Conservation (phyloP, 92 coral and sea anemone genomes). For the Blastomussa wellsi region DNA sequence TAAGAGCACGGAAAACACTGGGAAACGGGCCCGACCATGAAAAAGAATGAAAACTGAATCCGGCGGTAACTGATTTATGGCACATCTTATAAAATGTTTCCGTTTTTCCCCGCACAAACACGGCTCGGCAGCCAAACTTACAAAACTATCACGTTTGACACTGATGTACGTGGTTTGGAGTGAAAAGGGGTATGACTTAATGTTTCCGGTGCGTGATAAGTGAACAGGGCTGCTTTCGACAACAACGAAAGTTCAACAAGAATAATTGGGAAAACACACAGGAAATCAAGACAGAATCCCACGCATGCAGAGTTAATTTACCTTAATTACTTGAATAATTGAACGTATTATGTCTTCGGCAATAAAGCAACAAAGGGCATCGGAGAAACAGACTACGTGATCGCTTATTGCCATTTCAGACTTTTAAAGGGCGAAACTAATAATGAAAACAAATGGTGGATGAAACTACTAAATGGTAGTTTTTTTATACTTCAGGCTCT, state of each 20-base stretch:
- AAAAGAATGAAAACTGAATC: not conserved
- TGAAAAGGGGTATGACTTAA: not conserved
- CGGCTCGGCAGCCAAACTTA: not conserved
- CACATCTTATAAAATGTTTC: not conserved
- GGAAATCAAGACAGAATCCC: not conserved
- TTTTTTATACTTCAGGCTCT: not conserved
- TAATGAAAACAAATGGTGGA: not conserved
- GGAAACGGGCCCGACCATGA: not conserved
- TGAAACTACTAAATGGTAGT: not conserved
- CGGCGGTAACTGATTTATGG: too few relatives aligned
- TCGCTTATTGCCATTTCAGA: not conserved
- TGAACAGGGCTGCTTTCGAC: not conserved
- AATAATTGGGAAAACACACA: not conserved
- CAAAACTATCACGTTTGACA: not conserved
- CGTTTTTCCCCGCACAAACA: not conserved
- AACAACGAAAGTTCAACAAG: not conserved
- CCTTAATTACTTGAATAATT: not conserved
- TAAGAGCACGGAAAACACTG: not conserved
- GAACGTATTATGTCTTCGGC: not conserved
- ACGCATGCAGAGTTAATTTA: not conserved
- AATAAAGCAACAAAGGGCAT: not conserved
- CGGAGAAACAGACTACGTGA: not conserved
- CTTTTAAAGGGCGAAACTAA: not conserved
- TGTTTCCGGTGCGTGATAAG: not conserved
- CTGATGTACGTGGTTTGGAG: slow-evolving; percentile 11